These are phyloP conservation scores for Tipula confusa DNA, from an alignment of 2,888 invertebrate species.

Conservation along the genomic window DNA sequence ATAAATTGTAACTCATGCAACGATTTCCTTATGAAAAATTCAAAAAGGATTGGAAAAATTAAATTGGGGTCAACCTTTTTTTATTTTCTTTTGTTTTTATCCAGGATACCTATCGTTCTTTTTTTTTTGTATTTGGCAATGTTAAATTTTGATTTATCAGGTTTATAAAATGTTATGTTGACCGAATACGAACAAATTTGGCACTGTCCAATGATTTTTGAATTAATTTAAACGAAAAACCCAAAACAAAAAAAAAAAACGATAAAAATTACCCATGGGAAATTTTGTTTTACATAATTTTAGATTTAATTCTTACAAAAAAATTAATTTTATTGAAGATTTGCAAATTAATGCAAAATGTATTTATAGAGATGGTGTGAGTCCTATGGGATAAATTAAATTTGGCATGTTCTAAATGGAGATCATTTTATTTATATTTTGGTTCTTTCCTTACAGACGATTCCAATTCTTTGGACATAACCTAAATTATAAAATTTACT, in stretches of 20 bases:
- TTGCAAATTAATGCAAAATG: too few species aligned
- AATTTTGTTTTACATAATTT: not conserved
- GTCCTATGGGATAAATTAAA: too few species aligned
- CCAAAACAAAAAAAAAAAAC: not conserved
- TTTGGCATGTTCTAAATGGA: too few species aligned
- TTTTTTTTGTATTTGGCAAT: not conserved
- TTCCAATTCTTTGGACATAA: too few species aligned
- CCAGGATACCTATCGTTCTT: not conserved
- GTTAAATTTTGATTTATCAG: not conserved
- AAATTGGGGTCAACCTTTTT: constrained; percentile 1
- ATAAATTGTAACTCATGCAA: not conserved
- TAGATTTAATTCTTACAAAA: not conserved
- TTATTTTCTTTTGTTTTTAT: not conserved
- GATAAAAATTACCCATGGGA: not conserved
- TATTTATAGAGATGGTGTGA: too few species aligned
- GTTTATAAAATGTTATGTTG: not conserved
- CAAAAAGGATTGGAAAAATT: not conserved
- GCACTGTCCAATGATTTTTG: not conserved
- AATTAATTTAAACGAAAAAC: too few species aligned
- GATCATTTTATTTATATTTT: too few species aligned
- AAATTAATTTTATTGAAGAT: too few species aligned
- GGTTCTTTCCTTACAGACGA: too few species aligned
- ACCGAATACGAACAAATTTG: not conserved
- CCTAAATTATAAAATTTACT: too few species aligned
- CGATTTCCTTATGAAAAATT: not conserved